A percentile compares a stretch with the other conserved stretches of the same genome.
These are phyloP conservation scores for Orchesella flavescens DNA, from an alignment of 2,888 invertebrate genomes.

Conservation along the genomic window DNA sequence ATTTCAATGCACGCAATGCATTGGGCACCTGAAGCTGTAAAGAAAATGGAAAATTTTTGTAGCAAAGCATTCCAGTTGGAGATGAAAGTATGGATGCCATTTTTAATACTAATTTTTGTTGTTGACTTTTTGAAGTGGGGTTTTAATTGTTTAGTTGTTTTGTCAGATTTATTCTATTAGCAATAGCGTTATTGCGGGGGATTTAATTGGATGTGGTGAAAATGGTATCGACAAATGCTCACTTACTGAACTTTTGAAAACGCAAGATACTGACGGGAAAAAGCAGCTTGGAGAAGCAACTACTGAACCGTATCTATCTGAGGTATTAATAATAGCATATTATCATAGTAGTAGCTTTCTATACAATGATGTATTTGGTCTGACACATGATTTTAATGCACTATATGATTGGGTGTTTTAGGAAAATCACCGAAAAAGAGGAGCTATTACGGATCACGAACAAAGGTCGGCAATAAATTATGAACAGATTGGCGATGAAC, in stretches of 20 bases:
- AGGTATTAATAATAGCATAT: slow-evolving; percentile 75
- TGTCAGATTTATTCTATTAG: slow-evolving; percentile 85
- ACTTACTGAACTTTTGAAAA: slow-evolving; percentile 34
- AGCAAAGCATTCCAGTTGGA: slow-evolving; percentile 32
- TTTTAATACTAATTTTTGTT: too few species aligned
- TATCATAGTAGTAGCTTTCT: too few species aligned
- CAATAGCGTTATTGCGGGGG: slow-evolving; percentile 82
- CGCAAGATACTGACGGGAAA: not conserved
- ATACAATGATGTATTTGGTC: too few species aligned
- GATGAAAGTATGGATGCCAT: slow-evolving; percentile 45
- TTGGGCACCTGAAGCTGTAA: slow-evolving; percentile 64
- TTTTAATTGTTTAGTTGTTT: slow-evolving; percentile 42
- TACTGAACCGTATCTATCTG: slow-evolving; percentile 87
- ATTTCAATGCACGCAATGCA: slow-evolving; percentile 66
- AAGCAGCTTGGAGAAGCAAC: slow-evolving; percentile 79
- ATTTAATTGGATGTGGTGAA: slow-evolving; percentile 75
- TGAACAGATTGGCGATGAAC: slow-evolving; percentile 62
- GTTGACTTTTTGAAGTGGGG: too few species aligned
- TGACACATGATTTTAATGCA: too few species aligned
- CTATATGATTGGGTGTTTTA: too few species aligned
- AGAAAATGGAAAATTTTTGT: slow-evolving; percentile 57
- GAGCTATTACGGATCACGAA: slow-evolving; percentile 44
- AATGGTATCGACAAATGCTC: not conserved
- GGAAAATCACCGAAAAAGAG: slow-evolving; percentile 61
- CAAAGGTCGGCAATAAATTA: slow-evolving; percentile 57